Evolutionary conservation across 2,888 invertebrate species (phyloP), one percentile per base, ranked within the genome.

Genomic region (Nomada lathburiana): DNA sequence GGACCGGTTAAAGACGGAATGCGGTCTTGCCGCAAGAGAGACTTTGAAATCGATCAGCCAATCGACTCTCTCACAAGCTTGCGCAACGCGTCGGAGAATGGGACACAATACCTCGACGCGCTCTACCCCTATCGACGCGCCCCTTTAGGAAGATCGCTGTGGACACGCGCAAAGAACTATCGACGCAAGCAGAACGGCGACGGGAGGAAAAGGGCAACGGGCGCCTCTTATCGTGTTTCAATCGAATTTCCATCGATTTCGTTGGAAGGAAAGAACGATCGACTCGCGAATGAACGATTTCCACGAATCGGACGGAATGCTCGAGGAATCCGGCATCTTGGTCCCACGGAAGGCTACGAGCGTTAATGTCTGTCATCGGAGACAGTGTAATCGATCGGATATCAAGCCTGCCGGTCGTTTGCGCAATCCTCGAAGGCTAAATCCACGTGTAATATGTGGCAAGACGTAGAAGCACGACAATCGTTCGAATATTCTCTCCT

Each of bases 1-100:
- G 89, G 90, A 90, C 88, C 90, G 90, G 90, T 92, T 91, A 89
- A 91, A 89, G 82, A 74, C 86, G 90, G 91, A 92, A 92, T 92
- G 92, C 85, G 89, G 92, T 92, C 90, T 88, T 86, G 89, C 90
- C 89, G 89, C 91, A 90, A 90, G 87, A 90, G 81, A 75, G 88
- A 91, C 89, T 90, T 91, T 91, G 91, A 90, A 91, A 92, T 88
- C 85, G 90, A 92, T 92, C 92, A 79, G 86, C 80, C 82, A 83
- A 86, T 85, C 85, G 80, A 53, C 72, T 82, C 81, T 84, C 85
- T 85, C 80, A 60, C 82, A 73, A 59, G 76, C 76, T 88, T 88
- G 80, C 79, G 83, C 86, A 88, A 88, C 79, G 59, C 78, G 64
- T 47, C 83, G 76, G 68, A 69, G 84, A 86, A 80, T 65, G 82